Percentiles rank a stretch among this genome's conserved stretches.
These are phyloP conservation scores for Masnerella sp. DNA, from an alignment of 2,888 invertebrate species.

Conservation along the genomic window DNA sequence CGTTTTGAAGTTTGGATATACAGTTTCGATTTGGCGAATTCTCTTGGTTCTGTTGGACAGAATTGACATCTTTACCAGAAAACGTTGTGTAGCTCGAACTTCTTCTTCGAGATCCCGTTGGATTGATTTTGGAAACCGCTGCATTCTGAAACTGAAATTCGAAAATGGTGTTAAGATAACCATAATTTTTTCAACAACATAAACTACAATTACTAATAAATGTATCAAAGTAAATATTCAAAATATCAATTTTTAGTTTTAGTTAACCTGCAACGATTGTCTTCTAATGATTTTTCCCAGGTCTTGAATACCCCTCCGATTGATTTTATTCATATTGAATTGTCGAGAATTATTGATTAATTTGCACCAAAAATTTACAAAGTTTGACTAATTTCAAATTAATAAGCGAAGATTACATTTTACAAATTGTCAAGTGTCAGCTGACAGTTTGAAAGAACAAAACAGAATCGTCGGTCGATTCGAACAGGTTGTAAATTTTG, in stretches of 20 bases:
- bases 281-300: constrained; percentile 9
- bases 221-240: background rate
- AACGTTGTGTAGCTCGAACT: too few species aligned
- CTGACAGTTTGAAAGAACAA: background rate
- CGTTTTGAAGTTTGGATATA: background rate
- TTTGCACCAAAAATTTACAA: background rate
- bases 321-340: constrained; percentile 34
- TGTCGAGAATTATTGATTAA: background rate
- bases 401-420: too few species aligned
- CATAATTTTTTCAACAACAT: too few species aligned
- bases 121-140: background rate
- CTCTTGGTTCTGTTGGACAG: too few species aligned
- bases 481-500: too few species aligned
- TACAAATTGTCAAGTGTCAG: background rate
- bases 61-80: background rate
- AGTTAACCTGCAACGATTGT: constrained; percentile 29
- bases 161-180: too few species aligned
- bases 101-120: background rate
- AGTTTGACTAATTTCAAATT: background rate
- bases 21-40: too few species aligned
- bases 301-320: constrained; percentile 16
- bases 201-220: too few species aligned
- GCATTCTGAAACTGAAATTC: constrained; percentile 5
- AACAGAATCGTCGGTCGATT: background rate
- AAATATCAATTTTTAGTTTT: background rate